A percentile compares a stretch with the other conserved stretches of the same genome.
phyloP scores from a whole-genome alignment of 2,113 vertebrate species.

The Haliaeetus leucogaster region DNA sequence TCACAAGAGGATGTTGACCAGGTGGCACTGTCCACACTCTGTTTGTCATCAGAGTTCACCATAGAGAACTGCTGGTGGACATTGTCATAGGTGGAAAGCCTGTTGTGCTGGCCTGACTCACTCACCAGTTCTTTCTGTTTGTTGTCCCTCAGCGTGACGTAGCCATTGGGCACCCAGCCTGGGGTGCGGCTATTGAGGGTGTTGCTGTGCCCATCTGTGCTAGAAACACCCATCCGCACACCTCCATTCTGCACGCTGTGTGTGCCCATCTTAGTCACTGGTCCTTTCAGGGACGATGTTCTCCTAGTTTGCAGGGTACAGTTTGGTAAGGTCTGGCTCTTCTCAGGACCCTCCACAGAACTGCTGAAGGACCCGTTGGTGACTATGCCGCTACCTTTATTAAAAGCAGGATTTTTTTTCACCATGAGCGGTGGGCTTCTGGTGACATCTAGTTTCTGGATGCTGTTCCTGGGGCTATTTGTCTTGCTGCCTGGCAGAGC shows the following conservation, averaged over 20 bases:
- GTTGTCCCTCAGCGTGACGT: constrained; percentile 86
- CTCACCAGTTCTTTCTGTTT: constrained; percentile 74
- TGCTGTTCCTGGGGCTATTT: constrained; percentile 82
- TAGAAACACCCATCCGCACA: constrained; percentile 82
- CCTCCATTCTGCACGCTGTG: constrained; percentile 81
- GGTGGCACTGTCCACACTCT: constrained; percentile 96
- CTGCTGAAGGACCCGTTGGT: constrained; percentile 98
- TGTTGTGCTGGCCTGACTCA: constrained; percentile 83
- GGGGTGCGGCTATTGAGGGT: constrained; percentile 70
- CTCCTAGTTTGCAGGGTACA: constrained; percentile 79
- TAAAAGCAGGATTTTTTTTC: constrained; percentile 95
- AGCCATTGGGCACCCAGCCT: constrained; percentile 85
- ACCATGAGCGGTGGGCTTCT: constrained; percentile 88
- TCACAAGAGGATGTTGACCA: constrained; percentile 98
- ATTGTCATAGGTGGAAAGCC: constrained; percentile 96
- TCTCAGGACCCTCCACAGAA: constrained; percentile 80
- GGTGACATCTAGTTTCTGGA: constrained; percentile 81
- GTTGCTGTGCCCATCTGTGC: constrained; percentile 73
- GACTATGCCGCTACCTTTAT: constrained; percentile 95
- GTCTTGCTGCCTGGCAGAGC: constrained; percentile 73
- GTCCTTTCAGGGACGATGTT: constrained; percentile 80
- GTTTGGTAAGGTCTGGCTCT: constrained; percentile 75
- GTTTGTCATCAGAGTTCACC: constrained; percentile 90
- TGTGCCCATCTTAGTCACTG: constrained; percentile 93
- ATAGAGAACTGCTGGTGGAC: constrained; percentile 88